Evolutionary conservation across 2,888 invertebrate genomes (phyloP), one percentile per base, ranked within the genome.

Genomic region (Crossocerus cetratus): DNA sequence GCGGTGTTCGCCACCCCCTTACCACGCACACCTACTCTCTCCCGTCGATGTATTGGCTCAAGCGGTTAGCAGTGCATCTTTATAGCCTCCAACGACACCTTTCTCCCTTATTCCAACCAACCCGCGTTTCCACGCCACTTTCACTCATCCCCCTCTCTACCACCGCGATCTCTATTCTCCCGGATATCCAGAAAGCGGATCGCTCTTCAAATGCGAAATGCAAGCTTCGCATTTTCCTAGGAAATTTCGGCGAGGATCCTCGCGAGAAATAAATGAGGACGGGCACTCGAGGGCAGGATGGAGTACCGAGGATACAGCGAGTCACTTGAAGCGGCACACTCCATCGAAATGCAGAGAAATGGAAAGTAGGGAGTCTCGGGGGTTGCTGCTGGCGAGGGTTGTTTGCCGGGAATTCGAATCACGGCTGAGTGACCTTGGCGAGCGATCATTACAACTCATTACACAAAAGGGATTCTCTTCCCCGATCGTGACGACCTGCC

Each of bases 371-470:
- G 62, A 69, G 65, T 74, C 18, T 49, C 49, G 14, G 14, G 49
- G 49, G 16, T 61, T 62, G 62, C 62, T 62, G 62, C 64, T 42
- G 64, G 18, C 62, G 20, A 69, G 73, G 74, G 74, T 73, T 69
- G 45, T 22, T 69, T 72, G 65, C 59, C 21, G 65, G 57, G 53
- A 58, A 66, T 72, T 74, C 66, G 65, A 74, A 61, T 74, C 70
- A 80, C 76, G 77, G 72, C 80, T 71, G 72, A 78, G 70, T 49
- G 69, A 64, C 69, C 71, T 72, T 71, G 75, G 70, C 68, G 76
- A 74, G 67, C 67, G 66, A 56, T 73, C 74, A 80, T 82, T 76
- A 80, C 82, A 74, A 80, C 74, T 80, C 82, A 82, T 82, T 82
- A 82, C 65, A 80, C 77, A 81, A 81, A 82, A 80, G 72, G 75